Base-by-base conservation (phyloP, 2,113 vertebrate genomes). In the Xenopus borealis region DNA sequence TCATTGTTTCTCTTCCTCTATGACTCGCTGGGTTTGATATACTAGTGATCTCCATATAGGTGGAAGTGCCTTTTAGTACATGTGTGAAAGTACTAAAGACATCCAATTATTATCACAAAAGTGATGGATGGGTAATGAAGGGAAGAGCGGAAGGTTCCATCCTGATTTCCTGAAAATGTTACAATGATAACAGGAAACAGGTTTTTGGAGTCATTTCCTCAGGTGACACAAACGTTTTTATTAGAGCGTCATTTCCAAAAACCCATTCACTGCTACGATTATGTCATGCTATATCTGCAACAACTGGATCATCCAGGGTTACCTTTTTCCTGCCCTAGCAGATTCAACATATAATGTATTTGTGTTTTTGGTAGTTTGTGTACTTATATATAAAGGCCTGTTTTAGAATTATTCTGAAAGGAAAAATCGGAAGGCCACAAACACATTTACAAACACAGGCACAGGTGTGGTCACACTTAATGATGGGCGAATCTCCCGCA, bases 181-280 rank as follows among this genome's bases (percentile, higher is more conserved):
- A 68, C 20, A 20, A 12, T 62, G 73, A 75, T 63, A 69, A 75
- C 73, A 75, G 73, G 73, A 75, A 69, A 69, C 73, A 75, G 66
- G 17, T 30, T 62, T 19, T 27, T 53, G 66, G 20, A 62, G 57
- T 75, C 73, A 75, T 55, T 75, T 75, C 73, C 73, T 75, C 18
- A 69, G 73, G 58, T 69, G 61, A 47, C 57, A 67, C 65, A 75
- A 33, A 65, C 58, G 40, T 62, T 27, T 47, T 67, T 61, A 59
- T 68, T 18, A 2, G 11, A 68, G 10, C 57, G 61, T 62, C 23
- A 62, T 16, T 47, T 50, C 20, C 20, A 45, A 23, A 52, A 47
- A n/a, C 40, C 47, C 8, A 72, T 72, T 40, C n/a, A 46, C 61
- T 72, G 47, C 9, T 40, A 33, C 64, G 23, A 40, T 52, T 7